Conservation (phyloP, 2,797 vertebrate species). For the Buphagus erythrorhynchus region DNA sequence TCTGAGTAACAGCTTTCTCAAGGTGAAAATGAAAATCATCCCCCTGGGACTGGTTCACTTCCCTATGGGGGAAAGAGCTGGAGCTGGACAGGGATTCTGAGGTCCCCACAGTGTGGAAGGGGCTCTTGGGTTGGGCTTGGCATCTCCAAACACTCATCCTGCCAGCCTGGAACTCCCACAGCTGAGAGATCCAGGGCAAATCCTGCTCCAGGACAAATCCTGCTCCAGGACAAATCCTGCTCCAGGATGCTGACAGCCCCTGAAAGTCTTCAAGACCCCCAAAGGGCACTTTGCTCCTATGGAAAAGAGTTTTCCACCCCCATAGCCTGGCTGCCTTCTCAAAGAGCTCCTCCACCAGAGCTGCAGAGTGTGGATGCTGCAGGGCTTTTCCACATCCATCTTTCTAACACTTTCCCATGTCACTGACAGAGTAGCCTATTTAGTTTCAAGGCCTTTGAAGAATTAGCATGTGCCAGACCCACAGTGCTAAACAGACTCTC, state of each 20-base stretch:
- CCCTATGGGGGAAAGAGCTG: accelerated
- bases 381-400: not conserved
- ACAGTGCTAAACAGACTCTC: not conserved
- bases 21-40: not conserved
- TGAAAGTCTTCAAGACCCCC: not conserved
- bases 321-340: not conserved
- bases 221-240: not conserved
- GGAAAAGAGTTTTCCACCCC: not conserved
- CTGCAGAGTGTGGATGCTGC: not conserved
- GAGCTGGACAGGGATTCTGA: not conserved
- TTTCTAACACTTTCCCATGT: not conserved
- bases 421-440: constrained; percentile 46
- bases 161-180: not conserved
- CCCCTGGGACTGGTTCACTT: not conserved
- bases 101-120: accelerated
- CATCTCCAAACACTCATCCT: not conserved
- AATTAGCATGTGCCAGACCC: not conserved
- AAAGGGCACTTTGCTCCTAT: not conserved
- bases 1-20: not conserved
- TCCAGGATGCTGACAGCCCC: not conserved
- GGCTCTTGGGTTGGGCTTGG: not conserved
- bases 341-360: not conserved
- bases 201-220: not conserved
- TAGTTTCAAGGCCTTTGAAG: constrained; percentile 40
- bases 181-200: not conserved